Percentiles rank a stretch among this genome's conserved stretches.
Evolutionary conservation across 2,113 vertebrate genomes (phyloP).

Genomic region (Limnothrissa miodon): DNA sequence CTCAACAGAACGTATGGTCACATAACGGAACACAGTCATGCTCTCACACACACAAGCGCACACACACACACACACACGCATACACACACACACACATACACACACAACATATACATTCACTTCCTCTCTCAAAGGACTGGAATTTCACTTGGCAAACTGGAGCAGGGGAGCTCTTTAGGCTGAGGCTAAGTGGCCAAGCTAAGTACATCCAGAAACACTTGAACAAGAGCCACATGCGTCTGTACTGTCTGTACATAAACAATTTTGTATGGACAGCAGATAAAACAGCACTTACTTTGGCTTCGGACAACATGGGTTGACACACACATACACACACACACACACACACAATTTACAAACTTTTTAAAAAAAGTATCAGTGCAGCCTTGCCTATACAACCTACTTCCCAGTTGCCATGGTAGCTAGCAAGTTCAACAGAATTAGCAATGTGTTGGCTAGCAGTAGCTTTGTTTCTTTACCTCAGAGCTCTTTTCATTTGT

Average conservation of each 20-base stretch:
- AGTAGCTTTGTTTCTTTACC: not conserved
- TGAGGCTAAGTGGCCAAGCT: not conserved
- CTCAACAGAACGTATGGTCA: not conserved
- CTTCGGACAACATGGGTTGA: too few relatives aligned
- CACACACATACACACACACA: too few relatives aligned
- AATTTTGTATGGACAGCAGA: not conserved
- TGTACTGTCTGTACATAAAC: too few relatives aligned
- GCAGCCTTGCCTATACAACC: not conserved
- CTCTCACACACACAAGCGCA: not conserved
- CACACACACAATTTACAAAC: too few relatives aligned
- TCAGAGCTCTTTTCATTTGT: not conserved
- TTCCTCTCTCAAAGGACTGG: constrained; percentile 16
- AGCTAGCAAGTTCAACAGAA: not conserved
- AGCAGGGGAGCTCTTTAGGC: not conserved
- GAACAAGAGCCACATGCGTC: too few relatives aligned
- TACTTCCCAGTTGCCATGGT: not conserved
- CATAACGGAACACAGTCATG: not conserved
- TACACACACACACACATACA: not conserved
- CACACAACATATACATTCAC: not conserved
- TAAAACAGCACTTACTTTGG: not conserved
- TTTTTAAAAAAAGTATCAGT: too few relatives aligned
- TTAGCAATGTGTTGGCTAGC: not conserved
- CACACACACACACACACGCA: not conserved
- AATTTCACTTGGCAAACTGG: constrained; percentile 16
- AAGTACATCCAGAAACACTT: not conserved